Percentiles rank a stretch among this genome's conserved stretches.
Conservation (phyloP, 2,888 invertebrate genomes). For the Drosophila neutralis region DNA sequence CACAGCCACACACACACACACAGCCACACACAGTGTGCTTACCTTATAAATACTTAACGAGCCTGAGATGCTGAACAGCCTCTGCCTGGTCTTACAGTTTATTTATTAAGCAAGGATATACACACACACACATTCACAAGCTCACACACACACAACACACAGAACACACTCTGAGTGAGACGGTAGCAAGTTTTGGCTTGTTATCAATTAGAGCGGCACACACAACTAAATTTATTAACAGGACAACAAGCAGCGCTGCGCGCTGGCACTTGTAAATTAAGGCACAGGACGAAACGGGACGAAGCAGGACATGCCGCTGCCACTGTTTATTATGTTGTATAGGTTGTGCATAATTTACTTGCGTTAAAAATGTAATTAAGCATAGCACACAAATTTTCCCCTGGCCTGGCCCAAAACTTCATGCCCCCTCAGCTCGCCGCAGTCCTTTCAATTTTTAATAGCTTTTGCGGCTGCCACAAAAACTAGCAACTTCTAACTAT, state of each 20-base stretch:
- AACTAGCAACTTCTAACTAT: conserved; percentile 19
- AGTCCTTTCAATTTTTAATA: conserved; percentile 69
- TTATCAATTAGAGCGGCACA: conserved; percentile 76
- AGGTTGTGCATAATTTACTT: conserved; percentile 75
- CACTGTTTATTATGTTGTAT: conserved; percentile 72
- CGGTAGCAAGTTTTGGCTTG: conserved; percentile 62
- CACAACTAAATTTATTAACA: conserved; percentile 71
- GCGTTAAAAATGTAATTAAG: conserved; percentile 76
- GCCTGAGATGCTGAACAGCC: conserved; percentile 51
- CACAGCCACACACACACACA: conserved; percentile 12
- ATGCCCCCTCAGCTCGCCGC: conserved; percentile 3
- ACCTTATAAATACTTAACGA: conserved; percentile 79
- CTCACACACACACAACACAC: conserved; percentile 5
- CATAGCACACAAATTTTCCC: conserved; percentile 40
- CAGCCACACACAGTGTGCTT: conserved; percentile 49
- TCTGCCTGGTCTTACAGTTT: conserved; percentile 59
- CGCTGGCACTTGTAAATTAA: conserved; percentile 53
- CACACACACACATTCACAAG: conserved; percentile 35
- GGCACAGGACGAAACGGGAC: conserved; percentile 33
- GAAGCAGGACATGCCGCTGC: conserved; percentile 14
- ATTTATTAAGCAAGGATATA: conserved; percentile 77
- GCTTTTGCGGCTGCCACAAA: conserved; percentile 26
- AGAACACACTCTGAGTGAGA: conserved; percentile 6
- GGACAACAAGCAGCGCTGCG: conserved; percentile 51
- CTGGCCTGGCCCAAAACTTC: conserved; percentile 33